These are phyloP conservation scores for Alaudala cheleensis DNA, from an alignment of 2,113 vertebrate species.

Conservation along the genomic window DNA sequence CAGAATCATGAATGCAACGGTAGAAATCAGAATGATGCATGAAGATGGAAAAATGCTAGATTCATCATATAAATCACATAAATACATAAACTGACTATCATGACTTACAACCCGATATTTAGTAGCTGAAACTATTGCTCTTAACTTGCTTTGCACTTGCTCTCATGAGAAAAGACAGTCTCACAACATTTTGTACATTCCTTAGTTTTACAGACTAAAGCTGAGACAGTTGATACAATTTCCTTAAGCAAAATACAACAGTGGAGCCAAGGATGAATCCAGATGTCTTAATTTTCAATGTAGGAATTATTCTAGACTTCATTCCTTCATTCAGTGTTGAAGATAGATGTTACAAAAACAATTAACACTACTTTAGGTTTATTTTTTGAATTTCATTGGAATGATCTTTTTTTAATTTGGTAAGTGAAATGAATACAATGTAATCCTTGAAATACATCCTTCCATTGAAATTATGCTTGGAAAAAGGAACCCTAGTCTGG, in stretches of 20 bases:
- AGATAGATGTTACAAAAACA: constrained; percentile 26
- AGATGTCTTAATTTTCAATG: constrained; percentile 17
- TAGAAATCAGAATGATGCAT: background rate
- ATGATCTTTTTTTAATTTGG: background rate
- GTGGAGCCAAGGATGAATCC: background rate
- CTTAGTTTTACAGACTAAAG: background rate
- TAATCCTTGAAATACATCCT: constrained; percentile 20
- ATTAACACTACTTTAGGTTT: background rate
- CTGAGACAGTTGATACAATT: background rate
- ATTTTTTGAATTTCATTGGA: constrained; percentile 19
- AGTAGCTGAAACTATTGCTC: background rate
- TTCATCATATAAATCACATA: background rate
- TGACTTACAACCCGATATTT: background rate
- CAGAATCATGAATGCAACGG: background rate
- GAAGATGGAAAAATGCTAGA: background rate
- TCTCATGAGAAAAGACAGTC: background rate
- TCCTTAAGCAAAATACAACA: background rate
- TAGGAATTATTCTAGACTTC: constrained; percentile 11
- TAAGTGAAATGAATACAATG: background rate
- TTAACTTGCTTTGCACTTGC: background rate
- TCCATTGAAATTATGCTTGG: background rate
- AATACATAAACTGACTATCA: background rate
- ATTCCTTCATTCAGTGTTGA: background rate
- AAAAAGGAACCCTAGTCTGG: background rate
- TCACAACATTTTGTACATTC: background rate